Evolutionary conservation across 2,888 invertebrate species (phyloP).

Genomic region (Athalia circularis): DNA sequence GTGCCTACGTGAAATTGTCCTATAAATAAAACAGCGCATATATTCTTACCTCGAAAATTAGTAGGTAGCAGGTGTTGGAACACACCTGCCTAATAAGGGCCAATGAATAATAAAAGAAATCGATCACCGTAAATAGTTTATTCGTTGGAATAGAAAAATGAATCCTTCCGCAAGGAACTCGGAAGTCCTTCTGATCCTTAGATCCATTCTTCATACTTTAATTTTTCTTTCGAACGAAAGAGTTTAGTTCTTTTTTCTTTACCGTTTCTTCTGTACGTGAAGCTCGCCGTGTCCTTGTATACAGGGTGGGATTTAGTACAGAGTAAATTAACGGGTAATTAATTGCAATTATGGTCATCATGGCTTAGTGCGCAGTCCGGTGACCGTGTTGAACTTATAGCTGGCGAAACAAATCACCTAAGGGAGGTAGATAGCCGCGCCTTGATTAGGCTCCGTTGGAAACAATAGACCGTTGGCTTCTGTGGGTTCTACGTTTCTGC

Average conservation of each 20-base stretch:
- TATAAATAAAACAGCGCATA: no score
- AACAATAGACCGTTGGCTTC: constrained; percentile 80
- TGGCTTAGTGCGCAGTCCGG: constrained; percentile 2
- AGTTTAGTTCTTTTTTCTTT: no score
- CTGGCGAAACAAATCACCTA: constrained; percentile 41
- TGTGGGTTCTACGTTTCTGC: constrained; percentile 70
- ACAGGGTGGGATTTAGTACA: not conserved
- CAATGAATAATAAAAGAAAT: no score
- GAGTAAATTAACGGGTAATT: constrained; percentile 35
- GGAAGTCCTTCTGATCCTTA: no score
- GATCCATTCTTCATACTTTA: no score
- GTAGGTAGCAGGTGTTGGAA: not conserved
- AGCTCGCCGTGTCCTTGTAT: not conserved
- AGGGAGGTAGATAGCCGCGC: constrained; percentile 77
- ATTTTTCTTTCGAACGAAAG: no score
- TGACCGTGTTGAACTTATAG: not conserved
- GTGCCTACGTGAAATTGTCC: no score
- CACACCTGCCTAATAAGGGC: no score
- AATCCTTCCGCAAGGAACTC: no score
- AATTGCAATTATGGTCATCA: constrained; percentile 35
- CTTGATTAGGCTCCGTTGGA: constrained; percentile 83
- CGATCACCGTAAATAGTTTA: no score
- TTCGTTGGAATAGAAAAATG: no score
- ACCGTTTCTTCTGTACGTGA: not conserved
- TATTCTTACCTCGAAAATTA: not conserved